These are phyloP conservation scores for Gadopsis marmoratus DNA, from an alignment of 2,797 vertebrate genomes.

Conservation along the genomic window DNA sequence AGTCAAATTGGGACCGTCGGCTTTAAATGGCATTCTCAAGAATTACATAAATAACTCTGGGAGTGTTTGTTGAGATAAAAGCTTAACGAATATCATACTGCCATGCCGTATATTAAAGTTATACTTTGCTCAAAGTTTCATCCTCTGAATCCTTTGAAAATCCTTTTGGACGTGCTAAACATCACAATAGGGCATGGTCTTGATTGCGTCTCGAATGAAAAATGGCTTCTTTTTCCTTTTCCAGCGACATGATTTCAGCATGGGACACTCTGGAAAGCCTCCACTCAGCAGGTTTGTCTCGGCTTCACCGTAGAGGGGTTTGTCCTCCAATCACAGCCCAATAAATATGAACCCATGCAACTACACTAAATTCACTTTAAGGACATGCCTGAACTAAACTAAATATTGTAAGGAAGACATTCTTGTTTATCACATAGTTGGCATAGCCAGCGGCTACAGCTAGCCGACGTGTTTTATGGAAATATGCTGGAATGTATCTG, in stretches of 20 bases:
- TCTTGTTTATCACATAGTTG: not conserved
- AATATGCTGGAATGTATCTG: constrained; percentile 12
- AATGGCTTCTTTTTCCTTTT: not conserved
- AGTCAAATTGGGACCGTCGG: not conserved
- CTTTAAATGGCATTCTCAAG: not conserved
- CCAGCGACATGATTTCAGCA: not conserved
- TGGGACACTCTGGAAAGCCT: not conserved
- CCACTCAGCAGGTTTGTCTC: not conserved
- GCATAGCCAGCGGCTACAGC: not conserved
- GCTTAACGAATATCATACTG: not conserved
- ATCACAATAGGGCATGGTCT: not conserved
- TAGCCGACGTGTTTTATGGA: not conserved
- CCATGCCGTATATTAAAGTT: not conserved
- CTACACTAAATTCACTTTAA: not conserved
- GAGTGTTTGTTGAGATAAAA: not conserved
- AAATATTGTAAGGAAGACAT: not conserved
- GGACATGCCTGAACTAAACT: not conserved
- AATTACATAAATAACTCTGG: not conserved
- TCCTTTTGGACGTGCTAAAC: not conserved
- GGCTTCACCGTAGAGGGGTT: not conserved
- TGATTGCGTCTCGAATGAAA: not conserved
- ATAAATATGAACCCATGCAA: not conserved
- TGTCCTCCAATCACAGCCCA: not conserved
- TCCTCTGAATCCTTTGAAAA: not conserved
- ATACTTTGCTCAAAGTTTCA: not conserved